Evolutionary conservation across 2,888 invertebrate genomes (phyloP), one percentile per base, ranked within the genome.

Genomic region (Apamea crenata): DNA sequence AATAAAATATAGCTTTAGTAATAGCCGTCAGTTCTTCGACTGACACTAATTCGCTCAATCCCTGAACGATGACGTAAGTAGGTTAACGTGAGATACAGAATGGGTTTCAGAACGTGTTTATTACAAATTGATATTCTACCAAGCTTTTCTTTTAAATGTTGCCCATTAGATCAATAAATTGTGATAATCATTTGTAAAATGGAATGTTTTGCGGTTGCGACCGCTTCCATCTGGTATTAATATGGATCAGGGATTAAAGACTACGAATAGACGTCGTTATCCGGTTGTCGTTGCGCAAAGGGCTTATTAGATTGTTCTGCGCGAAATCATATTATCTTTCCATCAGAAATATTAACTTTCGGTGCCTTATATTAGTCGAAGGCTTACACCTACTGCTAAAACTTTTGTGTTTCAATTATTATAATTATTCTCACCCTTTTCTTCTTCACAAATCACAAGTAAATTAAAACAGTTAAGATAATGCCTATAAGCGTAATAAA

Each of bases 1-100:
- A 80, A 74, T 50, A 74, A 71, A 44, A 53, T 21, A 18, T 53
- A n/a, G 16, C 32, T 65, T 71, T 44, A 36, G 10, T 29, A 53
- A 25, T 18, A 73, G 36, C 36, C 56, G 47, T 56, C 65, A 36
- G 65, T 29, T 47, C n/a, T 25, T 36, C 56, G 56, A 36, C 29
- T 59, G 73, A 40, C 56, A 66, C 47, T 36, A 56, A 47, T 25
- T 36, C 29, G 14, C 21, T 18, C 18, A 25, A 72, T 47, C 18
- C 56, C 47, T 25, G 65, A 44, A 53, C 18, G 47, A n/a, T n/a
- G n/a, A 14, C 16, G 29, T n/a, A 73, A 25, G 36, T 56, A 56
- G 47, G 56, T 40, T 56, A 71, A 44, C n/a, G 16, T 71, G 63
- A 79, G 8, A 47, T 78, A 63, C 40, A 18, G 32, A 78, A 68